phyloP scores from a whole-genome alignment of 1,140 invertebrate species.

The Laupala kohalensis region DNA sequence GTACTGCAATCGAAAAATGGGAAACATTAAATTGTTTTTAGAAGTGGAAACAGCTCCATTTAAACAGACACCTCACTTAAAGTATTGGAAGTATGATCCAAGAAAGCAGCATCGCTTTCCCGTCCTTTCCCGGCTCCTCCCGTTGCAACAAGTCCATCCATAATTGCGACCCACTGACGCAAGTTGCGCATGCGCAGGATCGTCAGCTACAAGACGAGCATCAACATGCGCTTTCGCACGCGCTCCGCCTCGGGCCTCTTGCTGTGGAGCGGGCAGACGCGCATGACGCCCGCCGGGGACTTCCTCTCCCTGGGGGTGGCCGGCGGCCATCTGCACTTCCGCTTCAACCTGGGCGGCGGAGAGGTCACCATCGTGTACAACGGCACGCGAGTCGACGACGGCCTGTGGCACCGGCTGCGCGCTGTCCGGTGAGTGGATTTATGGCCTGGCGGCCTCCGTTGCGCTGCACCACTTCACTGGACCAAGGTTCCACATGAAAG shows the following conservation, averaged over 20 bases:
- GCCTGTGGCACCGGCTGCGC: conserved; percentile 79
- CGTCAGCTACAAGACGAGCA: conserved; percentile 60
- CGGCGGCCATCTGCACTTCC: conserved; percentile 49
- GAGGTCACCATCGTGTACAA: conserved; percentile 73
- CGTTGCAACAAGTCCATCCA: not conserved
- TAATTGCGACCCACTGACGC: too few relatives aligned
- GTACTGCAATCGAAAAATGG: too few relatives aligned
- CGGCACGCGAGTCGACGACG: conserved; percentile 75
- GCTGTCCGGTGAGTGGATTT: conserved; percentile 70
- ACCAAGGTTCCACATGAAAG: too few relatives aligned
- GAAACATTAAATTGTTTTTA: too few relatives aligned
- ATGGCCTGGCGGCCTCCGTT: too few relatives aligned
- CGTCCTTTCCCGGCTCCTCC: too few relatives aligned
- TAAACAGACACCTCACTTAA: too few relatives aligned
- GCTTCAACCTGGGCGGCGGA: conserved; percentile 55
- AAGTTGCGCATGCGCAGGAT: conserved; percentile 38
- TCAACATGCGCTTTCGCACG: conserved; percentile 65
- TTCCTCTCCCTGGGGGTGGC: conserved; percentile 76
- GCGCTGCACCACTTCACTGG: too few relatives aligned
- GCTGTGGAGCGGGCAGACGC: conserved; percentile 75
- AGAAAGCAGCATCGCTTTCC: not conserved
- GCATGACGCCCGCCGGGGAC: conserved; percentile 45
- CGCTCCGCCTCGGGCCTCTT: conserved; percentile 58
- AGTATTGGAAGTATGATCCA: not conserved
- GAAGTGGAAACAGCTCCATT: too few relatives aligned